Conservation (phyloP, 2,113 vertebrate species). For the Cheirogaleus medius region DNA sequence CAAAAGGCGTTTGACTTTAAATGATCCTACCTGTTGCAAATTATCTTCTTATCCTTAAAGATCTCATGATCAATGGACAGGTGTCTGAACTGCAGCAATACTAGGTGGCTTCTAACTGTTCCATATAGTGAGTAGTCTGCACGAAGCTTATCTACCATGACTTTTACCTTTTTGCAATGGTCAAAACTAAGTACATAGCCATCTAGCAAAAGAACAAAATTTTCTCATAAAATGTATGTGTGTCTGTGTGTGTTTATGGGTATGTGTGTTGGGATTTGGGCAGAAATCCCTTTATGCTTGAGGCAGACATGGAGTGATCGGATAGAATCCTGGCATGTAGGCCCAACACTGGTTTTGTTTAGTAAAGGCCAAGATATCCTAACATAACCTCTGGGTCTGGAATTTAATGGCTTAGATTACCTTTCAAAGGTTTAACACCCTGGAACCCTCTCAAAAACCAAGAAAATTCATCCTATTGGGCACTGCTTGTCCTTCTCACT, state of each 20-base stretch:
- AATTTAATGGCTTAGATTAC: constrained; percentile 51
- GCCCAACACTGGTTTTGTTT: constrained; percentile 33
- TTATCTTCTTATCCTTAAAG: neutral
- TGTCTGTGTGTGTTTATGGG: neutral
- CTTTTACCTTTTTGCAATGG: neutral
- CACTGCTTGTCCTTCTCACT: neutral
- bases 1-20: neutral
- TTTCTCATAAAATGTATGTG: constrained; percentile 41
- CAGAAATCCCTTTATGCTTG: neutral
- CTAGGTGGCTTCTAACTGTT: neutral
- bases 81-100: neutral
- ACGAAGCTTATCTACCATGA: neutral
- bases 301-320: neutral
- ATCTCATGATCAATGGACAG: neutral
- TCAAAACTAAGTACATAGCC: neutral
- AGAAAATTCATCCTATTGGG: constrained; percentile 7
- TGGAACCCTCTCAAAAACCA: constrained; percentile 20
- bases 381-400: constrained; percentile 32
- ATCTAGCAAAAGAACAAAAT: constrained; percentile 48
- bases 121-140: neutral
- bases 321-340: neutral
- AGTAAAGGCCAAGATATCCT: constrained; percentile 38
- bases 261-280: neutral
- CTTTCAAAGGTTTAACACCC: constrained; percentile 45
- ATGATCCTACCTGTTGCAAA: neutral